Base-by-base conservation (phyloP, 2,797 vertebrate species). In the Falco berigora region DNA sequence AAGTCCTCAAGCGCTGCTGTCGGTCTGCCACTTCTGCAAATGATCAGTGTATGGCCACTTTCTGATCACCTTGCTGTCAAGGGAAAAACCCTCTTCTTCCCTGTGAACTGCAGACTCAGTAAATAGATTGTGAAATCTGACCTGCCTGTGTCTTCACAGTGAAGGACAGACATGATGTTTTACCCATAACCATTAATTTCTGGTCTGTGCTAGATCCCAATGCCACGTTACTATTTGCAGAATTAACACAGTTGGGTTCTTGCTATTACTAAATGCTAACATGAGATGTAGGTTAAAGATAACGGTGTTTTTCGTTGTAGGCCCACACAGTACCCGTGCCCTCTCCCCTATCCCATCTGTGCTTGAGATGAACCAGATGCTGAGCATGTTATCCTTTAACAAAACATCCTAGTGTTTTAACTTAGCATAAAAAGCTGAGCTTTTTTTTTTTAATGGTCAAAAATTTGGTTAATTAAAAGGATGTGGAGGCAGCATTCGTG, bases 71-170 rank as follows among this genome's bases (percentile, higher is more conserved):
- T 69, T 89, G 32, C 42, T 71, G 20, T 49, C 53, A 62, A 62
- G 44, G 61, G 47, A 58, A 62, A 90, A 93, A 6, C 9, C 5
- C 49, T 27, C 13, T 83, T 40, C 46, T 72, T 77, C 55, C n/a
- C n/a, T 93, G 50, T 86, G 68, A 95, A 72, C 68, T 90, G 81
- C 88, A 92, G 53, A 23, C 64, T 89, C 27, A 9, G 86, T 95
- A 96, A 97, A 96, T 14, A 95, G 42, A 85, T 91, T 93, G 88
- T 92, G 95, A 92, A 94, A 96, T 78, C 72, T 93, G 92, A 95
- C 61, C 86, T 3, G 15, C n/a, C 40, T 89, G 53, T 88, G 27
- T 91, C 78, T 91, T 88, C 62, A 24, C 50, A 69, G 74, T 7
- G 11, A 69, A 87, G 88, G 86, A 58, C 84, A 92, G 81, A 75